Percentiles rank a stretch among this genome's conserved stretches.
Conservation (phyloP, 1,140 invertebrate species). For the Druon quercuslanigerum region DNA sequence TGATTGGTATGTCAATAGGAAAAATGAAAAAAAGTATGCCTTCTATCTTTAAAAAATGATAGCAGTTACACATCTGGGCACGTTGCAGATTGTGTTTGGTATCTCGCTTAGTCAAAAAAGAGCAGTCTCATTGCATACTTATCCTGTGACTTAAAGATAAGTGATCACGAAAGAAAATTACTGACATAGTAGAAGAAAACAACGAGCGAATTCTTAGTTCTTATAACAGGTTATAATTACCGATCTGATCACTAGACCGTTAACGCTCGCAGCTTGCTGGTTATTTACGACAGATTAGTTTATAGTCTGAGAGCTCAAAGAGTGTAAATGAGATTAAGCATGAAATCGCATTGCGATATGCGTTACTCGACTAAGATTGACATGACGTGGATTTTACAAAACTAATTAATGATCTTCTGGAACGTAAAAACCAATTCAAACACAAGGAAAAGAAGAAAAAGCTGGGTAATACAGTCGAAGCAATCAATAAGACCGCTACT, state of each 20-base stretch:
- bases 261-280: neutral
- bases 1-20: too few relatives aligned
- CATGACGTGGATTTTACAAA: neutral
- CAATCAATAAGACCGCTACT: too few relatives aligned
- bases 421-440: neutral
- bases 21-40: too few relatives aligned
- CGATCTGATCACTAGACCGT: conserved; percentile 13
- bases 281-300: conserved; percentile 6
- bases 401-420: conserved; percentile 14
- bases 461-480: too few relatives aligned
- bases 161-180: conserved; percentile 21
- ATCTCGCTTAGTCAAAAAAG: conserved; percentile 13
- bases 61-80: too few relatives aligned
- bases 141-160: conserved; percentile 9
- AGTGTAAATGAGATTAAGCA: conserved; percentile 7
- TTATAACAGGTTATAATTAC: conserved; percentile 2
- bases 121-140: conserved; percentile 7
- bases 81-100: neutral
- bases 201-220: conserved; percentile 6
- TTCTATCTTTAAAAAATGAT: too few relatives aligned
- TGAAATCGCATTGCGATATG: neutral
- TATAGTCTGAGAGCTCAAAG: neutral
- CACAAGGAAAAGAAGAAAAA: neutral
- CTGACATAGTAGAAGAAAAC: neutral
- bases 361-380: neutral